A percentile compares a stretch with the other conserved stretches of the same genome.
Evolutionary conservation across 1,140 invertebrate genomes (phyloP).

Genomic region (Ostrea edulis): DNA sequence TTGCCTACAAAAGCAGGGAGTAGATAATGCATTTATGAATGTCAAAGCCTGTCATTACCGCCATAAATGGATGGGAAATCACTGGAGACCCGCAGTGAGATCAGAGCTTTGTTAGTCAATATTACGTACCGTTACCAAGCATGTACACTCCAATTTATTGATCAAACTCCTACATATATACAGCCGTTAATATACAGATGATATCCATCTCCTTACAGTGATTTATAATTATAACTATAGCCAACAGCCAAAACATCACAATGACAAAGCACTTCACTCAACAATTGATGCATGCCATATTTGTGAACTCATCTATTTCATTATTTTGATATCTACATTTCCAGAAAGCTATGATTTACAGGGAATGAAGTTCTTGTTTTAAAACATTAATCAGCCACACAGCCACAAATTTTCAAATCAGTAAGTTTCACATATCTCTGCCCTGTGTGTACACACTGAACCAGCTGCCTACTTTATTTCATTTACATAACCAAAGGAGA

Average conservation of each 20-base stretch:
- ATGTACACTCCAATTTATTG: conserved; percentile 8
- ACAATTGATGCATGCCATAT: background rate
- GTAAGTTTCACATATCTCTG: background rate
- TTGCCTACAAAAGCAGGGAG: background rate
- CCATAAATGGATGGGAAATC: background rate
- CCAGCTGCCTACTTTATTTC: background rate
- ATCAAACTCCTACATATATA: conserved; percentile 9
- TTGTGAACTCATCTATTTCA: background rate
- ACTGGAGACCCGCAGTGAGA: background rate
- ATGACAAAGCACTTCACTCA: background rate
- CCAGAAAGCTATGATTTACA: background rate
- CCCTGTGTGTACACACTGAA: background rate
- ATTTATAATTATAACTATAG: background rate
- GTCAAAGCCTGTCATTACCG: background rate
- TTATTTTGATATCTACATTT: background rate
- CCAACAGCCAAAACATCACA: background rate
- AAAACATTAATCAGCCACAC: background rate
- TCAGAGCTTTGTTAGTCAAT: conserved; percentile 3
- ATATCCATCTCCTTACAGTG: background rate
- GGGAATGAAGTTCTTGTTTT: background rate
- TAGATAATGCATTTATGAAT: conserved; percentile 28
- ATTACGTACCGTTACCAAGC: background rate
- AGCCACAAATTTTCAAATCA: background rate
- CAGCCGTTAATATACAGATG: background rate
- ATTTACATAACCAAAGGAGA: background rate